phyloP scores from a whole-genome alignment of 2,113 vertebrate genomes.

The Emydura subglobosa region DNA sequence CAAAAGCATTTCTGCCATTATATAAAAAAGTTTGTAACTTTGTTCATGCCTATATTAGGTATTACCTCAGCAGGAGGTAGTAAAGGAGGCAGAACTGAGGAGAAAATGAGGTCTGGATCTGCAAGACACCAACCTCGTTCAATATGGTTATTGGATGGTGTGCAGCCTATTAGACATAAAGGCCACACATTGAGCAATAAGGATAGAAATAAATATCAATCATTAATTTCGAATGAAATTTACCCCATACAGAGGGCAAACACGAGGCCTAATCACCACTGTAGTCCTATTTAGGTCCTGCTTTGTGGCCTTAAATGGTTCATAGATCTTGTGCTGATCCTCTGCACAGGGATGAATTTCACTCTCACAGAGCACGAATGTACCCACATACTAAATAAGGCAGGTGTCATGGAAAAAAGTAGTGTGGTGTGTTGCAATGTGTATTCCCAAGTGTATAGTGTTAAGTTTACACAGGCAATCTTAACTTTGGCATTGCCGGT shows the following conservation, averaged over 20 bases:
- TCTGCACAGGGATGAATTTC: background rate
- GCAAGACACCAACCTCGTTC: background rate
- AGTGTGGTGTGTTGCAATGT: background rate
- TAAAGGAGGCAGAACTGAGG: background rate
- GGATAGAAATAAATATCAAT: background rate
- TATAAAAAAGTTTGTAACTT: background rate
- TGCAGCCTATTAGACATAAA: background rate
- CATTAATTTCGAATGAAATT: background rate
- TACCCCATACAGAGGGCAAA: background rate
- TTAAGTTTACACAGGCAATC: background rate
- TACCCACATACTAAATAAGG: background rate
- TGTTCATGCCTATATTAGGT: background rate
- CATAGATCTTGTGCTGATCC: background rate
- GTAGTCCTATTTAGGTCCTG: background rate
- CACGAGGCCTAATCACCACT: background rate
- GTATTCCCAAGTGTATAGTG: background rate
- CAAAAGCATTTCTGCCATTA: background rate
- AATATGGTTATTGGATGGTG: background rate
- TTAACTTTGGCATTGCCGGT: background rate
- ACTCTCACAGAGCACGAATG: accelerated
- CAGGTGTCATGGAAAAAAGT: background rate
- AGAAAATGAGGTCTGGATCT: background rate
- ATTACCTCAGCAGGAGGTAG: background rate
- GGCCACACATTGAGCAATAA: background rate
- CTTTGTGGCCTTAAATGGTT: background rate